Evolutionary conservation across 2,797 vertebrate genomes (phyloP).

Genomic region (Silurus aristotelis): DNA sequence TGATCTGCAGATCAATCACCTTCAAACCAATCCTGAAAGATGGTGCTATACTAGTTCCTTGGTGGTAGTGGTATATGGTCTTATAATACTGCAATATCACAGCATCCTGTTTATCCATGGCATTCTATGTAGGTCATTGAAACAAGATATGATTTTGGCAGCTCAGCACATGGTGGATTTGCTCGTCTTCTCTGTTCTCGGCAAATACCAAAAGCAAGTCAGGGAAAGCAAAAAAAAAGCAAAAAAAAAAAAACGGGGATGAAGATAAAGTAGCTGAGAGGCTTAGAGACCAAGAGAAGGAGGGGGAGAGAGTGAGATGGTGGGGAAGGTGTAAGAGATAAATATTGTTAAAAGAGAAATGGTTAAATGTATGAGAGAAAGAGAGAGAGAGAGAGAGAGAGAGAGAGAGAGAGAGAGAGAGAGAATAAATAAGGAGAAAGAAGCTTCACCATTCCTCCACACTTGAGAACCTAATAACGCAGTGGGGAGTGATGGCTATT

Average conservation of each 20-base stretch:
- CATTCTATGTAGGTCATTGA: constrained; percentile 71
- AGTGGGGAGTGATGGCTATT: background rate
- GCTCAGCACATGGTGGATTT: constrained; percentile 66
- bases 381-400: background rate
- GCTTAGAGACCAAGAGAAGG: constrained; percentile 40
- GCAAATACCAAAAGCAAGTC: background rate
- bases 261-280: constrained; percentile 41
- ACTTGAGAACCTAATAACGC: constrained; percentile 11
- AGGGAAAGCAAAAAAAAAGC: background rate
- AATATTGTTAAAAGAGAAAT: background rate
- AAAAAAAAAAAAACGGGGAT: background rate
- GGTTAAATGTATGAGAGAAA: background rate
- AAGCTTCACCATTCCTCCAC: background rate
- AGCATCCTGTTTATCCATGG: constrained; percentile 53
- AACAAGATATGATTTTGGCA: constrained; percentile 59
- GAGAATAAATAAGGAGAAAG: background rate
- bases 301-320: constrained; percentile 4
- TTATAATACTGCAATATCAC: constrained; percentile 71
- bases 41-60: constrained; percentile 30
- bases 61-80: constrained; percentile 36
- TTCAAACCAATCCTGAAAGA: constrained; percentile 37
- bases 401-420: background rate
- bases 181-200: constrained; percentile 33
- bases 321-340: background rate
- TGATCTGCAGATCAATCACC: constrained; percentile 44